Evolutionary conservation across 1,140 invertebrate species (phyloP).

Genomic region (Drosophila persimilis): DNA sequence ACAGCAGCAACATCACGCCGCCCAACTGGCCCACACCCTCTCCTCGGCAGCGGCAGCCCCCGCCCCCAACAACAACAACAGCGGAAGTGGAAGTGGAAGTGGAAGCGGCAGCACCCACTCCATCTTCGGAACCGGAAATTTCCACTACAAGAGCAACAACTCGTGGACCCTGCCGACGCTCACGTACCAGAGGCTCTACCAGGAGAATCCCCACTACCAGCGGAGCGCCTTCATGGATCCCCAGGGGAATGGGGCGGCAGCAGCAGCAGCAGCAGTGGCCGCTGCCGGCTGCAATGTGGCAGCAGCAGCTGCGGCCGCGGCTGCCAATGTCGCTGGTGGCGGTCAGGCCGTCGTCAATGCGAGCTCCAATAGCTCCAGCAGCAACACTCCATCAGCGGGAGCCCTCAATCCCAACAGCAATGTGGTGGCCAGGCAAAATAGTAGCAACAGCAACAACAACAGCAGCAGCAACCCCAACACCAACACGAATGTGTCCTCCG

Average conservation of each 20-base stretch:
- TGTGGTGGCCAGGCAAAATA: constrained; percentile 3
- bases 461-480: constrained; percentile 7
- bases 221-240: constrained; percentile 69
- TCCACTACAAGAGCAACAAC: constrained; percentile 81
- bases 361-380: constrained; percentile 4
- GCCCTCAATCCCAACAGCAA: constrained; percentile 15
- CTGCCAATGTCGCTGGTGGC: constrained; percentile 14
- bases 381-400: constrained; percentile 16
- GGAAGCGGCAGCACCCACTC: constrained; percentile 72
- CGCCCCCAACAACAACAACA: constrained; percentile 33
- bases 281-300: constrained; percentile 29
- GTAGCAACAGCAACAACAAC: constrained; percentile 20
- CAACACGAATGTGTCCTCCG: constrained; percentile 54
- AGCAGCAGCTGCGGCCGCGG: constrained; percentile 31
- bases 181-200: constrained; percentile 73
- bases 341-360: constrained; percentile 14
- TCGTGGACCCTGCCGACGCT: constrained; percentile 78
- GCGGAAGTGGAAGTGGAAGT: constrained; percentile 30
- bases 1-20: constrained; percentile 71
- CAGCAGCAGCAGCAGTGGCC: constrained; percentile 30
- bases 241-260: constrained; percentile 34
- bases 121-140: constrained; percentile 80
- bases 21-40: constrained; percentile 62
- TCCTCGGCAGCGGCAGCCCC: constrained; percentile 59
- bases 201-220: constrained; percentile 73